These are phyloP conservation scores for Nibea albiflora DNA, from an alignment of 2,113 vertebrate genomes.

Conservation along the genomic window DNA sequence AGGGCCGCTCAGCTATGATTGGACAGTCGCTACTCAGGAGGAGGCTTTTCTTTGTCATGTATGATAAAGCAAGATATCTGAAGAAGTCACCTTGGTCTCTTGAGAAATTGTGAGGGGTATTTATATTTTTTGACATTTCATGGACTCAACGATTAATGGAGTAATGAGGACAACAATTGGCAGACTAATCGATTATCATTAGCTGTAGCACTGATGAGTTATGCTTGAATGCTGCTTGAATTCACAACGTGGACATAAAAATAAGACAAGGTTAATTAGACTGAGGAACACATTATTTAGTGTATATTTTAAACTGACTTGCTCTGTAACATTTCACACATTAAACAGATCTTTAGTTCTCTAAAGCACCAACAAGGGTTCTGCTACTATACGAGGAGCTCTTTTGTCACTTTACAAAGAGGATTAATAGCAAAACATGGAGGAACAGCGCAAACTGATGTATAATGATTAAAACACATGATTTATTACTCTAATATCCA, in stretches of 20 bases:
- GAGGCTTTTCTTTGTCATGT: not conserved
- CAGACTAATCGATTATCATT: not conserved
- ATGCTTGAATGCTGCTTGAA: not conserved
- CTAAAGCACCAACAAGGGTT: not conserved
- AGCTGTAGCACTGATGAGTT: not conserved
- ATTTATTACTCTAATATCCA: slow-evolving; percentile 13
- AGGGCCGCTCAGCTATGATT: not conserved
- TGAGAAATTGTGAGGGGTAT: not conserved
- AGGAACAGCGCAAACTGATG: not conserved
- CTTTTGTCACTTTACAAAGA: not conserved
- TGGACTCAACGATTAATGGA: not conserved
- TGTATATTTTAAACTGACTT: not conserved
- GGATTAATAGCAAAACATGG: not conserved
- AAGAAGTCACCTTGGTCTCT: too few species aligned
- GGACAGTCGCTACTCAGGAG: not conserved
- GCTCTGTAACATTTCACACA: not conserved
- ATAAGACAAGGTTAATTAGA: not conserved
- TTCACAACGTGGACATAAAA: not conserved
- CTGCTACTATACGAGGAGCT: not conserved
- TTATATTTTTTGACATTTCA: not conserved
- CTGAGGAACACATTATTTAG: not conserved
- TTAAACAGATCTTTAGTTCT: slow-evolving; percentile 1
- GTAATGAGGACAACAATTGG: not conserved
- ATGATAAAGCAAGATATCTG: not conserved
- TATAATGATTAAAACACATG: slow-evolving; percentile 24